Evolutionary conservation across 2,888 invertebrate genomes (phyloP), one percentile per base, ranked within the genome.

Genomic region (Platerodrilus igneus): DNA sequence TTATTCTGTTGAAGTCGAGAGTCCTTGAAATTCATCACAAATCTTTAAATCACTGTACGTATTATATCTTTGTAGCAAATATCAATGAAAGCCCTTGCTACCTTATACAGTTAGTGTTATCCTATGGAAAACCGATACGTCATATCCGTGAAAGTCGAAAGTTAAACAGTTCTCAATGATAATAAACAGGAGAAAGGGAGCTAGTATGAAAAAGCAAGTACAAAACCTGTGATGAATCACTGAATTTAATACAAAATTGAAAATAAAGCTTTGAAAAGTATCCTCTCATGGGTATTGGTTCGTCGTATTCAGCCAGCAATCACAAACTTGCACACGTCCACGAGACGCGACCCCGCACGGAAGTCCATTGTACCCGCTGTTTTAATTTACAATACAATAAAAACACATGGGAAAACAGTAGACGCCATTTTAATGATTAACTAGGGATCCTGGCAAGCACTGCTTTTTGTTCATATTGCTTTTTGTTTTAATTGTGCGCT

Each of bases 331-430:
- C 64, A 63, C 62, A 63, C 62, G 60, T 61, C 53, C 58, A 56
- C 50, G 43, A 36, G 54, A 48, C 52, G 52, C 55, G 57, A 57
- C 59, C 53, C 57, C 56, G 57, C 62, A 56, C 63, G 62, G 61
- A 63, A 62, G 56, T 57, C 59, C 61, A 64, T 68, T 68, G 68
- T 68, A 52, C 49, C 39, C 59, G 60, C 63, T 64, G 65, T 68
- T 69, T 69, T 68, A 68, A 68, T 69, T 68, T 69, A 64, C 67
- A 67, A 66, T 64, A 69, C 67, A 69, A 69, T 69, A 68, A 69
- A 69, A 69, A 69, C 69, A 69, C 69, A 68, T 68, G 69, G 69
- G 69, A 69, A 67, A 69, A 69, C 68, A 68, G 68, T 68, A 67
- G 69, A 67, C 68, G 69, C 68, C 69, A 68, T 68, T 69, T 69